Evolutionary conservation across 2,113 vertebrate genomes (phyloP), one percentile per base, ranked within the genome.

Genomic region (Ceratotherium simum): DNA sequence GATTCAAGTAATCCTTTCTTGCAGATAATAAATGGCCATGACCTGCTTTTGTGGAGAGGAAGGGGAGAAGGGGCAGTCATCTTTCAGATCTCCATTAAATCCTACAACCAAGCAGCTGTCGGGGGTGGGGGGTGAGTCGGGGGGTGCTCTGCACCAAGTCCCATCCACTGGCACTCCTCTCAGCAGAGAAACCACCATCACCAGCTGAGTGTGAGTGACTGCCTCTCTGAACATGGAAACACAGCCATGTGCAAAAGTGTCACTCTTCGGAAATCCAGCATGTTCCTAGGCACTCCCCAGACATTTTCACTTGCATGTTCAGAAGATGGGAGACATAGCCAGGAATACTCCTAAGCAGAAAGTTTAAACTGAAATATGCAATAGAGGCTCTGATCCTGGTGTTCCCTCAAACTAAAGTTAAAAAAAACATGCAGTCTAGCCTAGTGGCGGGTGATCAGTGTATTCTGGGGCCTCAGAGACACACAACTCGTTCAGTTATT

Each of bases 1-100:
- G 67, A 89, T 23, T 65, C 73, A 76, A 78, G 58, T 31, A 58
- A 93, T 42, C 56, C 46, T 46, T 85, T 91, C 48, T 72, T 62
- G 54, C 54, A 84, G 36, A 95, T 89, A 31, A 70, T 72, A 86
- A 62, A 60, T 16, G 29, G 48, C 31, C 67, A 54, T 5, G 10
- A 7, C 54, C 79, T 85, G 82, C 73, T 79, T 84, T 33, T 69
- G 39, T 60, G n/a, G 20, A 42, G 18, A 54, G 14, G 3, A 42
- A 51, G 60, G 27, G 39, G 27, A 48, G 82, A 33, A 51, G 9
- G 13, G 42, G 23, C 13, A 6, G 4, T 48, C 54, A 12, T 13
- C 65, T 70, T 54, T 54, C 12, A 36, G 56, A 73, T 25, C 90
- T 67, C 46, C 7, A 7, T 8, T 36, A 70, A 48, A 84, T 79